Evolutionary conservation across 2,113 vertebrate species (phyloP).

Genomic region (Thamnophis sirtalis): DNA sequence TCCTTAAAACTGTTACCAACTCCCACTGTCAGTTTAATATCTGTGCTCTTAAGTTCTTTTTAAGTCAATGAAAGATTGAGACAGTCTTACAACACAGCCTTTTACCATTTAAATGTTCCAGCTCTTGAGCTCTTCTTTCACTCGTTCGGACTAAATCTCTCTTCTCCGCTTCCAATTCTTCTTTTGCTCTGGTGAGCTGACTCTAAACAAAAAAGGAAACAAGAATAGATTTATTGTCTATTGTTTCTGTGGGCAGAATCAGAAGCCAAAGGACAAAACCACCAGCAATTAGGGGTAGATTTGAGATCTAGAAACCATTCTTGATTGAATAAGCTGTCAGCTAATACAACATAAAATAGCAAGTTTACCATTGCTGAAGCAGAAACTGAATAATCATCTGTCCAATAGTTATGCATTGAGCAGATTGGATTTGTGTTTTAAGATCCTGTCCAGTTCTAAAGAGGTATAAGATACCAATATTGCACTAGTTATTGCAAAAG

Average conservation of each 20-base stretch:
- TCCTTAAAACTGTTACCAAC: neutral
- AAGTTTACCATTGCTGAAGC: neutral
- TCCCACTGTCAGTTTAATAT: neutral
- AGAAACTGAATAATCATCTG: neutral
- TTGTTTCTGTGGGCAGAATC: neutral
- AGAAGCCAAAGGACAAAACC: neutral
- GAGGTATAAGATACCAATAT: neutral
- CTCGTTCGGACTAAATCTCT: constrained; percentile 86
- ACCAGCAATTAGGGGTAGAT: neutral
- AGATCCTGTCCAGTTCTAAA: neutral
- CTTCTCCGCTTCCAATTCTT: constrained; percentile 91
- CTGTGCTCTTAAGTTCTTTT: neutral
- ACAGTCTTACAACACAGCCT: neutral
- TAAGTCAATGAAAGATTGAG: neutral
- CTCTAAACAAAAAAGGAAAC: constrained; percentile 60
- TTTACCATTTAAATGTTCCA: constrained; percentile 88
- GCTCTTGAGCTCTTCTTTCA: constrained; percentile 85
- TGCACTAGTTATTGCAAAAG: neutral
- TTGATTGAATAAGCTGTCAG: neutral
- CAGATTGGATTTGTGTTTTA: neutral
- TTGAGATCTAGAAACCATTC: neutral
- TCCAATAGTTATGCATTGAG: neutral
- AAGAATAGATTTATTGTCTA: neutral
- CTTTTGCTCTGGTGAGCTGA: constrained; percentile 81
- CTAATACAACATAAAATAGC: neutral